These are phyloP conservation scores for Trilocha varians DNA, from an alignment of 2,888 invertebrate species.

Conservation along the genomic window DNA sequence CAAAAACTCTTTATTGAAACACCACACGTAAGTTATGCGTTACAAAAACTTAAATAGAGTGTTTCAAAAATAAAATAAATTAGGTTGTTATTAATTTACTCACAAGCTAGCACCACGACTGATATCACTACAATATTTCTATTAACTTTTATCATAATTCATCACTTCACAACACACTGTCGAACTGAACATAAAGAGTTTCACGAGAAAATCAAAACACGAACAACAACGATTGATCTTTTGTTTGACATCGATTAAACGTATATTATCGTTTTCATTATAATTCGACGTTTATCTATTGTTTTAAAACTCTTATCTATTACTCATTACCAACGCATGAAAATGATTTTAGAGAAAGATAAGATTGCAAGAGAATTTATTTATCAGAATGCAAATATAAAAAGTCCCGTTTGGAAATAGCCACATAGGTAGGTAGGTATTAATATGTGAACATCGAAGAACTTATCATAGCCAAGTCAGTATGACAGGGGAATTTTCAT, in stretches of 20 bases:
- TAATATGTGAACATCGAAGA: too few relatives aligned
- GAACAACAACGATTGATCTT: slow-evolving; percentile 13
- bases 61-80: too few relatives aligned
- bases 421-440: neutral
- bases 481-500: too few relatives aligned
- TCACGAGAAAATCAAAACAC: neutral
- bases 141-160: neutral
- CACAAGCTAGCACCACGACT: too few relatives aligned
- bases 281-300: slow-evolving; percentile 18
- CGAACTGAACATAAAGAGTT: neutral
- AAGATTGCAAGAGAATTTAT: slow-evolving; percentile 13
- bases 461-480: too few relatives aligned
- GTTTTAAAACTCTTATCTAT: slow-evolving; percentile 15
- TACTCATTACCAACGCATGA: slow-evolving; percentile 27
- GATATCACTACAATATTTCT: too few relatives aligned
- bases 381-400: neutral
- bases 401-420: neutral
- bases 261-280: slow-evolving; percentile 18
- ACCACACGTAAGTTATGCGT: too few relatives aligned
- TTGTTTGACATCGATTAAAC: slow-evolving; percentile 19
- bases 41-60: too few relatives aligned
- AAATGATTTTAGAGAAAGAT: slow-evolving; percentile 28
- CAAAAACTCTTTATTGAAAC: too few relatives aligned
- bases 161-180: neutral
- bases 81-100: too few relatives aligned